Conservation (phyloP, 2,888 invertebrate species). For the Colostygia pectinataria region DNA sequence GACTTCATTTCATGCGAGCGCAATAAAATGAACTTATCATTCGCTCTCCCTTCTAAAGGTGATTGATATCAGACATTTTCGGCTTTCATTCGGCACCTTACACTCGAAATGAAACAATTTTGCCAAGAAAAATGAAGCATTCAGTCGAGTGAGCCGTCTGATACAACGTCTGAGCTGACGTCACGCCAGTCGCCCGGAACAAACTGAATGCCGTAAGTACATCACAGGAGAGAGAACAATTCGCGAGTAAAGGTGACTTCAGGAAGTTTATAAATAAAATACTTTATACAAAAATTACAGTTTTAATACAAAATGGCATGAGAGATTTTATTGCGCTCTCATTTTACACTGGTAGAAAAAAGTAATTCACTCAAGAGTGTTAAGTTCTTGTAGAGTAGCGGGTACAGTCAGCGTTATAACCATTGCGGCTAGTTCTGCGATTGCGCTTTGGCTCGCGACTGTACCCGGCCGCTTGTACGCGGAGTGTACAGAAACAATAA, state of each 20-base stretch:
- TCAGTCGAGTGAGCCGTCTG: too few relatives aligned
- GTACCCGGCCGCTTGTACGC: constrained; percentile 4
- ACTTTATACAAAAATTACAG: constrained; percentile 33
- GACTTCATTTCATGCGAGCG: constrained; percentile 9
- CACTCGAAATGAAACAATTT: too few relatives aligned
- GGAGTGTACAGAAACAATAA: constrained; percentile 11
- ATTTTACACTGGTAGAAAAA: constrained; percentile 28
- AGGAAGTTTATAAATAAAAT: constrained; percentile 31
- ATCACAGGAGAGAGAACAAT: neutral
- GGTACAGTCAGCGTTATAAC: neutral
- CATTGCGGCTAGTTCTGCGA: too few relatives aligned
- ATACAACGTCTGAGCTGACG: too few relatives aligned
- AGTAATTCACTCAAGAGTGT: constrained; percentile 12
- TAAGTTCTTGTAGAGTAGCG: constrained; percentile 1
- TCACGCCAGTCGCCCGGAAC: too few relatives aligned
- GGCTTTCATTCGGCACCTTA: too few relatives aligned
- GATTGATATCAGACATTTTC: too few relatives aligned
- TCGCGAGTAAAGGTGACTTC: neutral
- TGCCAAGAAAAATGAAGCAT: too few relatives aligned
- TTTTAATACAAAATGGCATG: constrained; percentile 35
- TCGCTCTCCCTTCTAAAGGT: too few relatives aligned
- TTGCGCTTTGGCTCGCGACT: neutral
- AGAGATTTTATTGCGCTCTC: constrained; percentile 37
- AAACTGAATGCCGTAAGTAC: too few relatives aligned
- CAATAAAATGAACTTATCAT: too few relatives aligned